Percentiles rank a stretch among this genome's conserved stretches.
Evolutionary conservation across 2,888 invertebrate genomes (phyloP).

Genomic region (Gymnocheta viridis): DNA sequence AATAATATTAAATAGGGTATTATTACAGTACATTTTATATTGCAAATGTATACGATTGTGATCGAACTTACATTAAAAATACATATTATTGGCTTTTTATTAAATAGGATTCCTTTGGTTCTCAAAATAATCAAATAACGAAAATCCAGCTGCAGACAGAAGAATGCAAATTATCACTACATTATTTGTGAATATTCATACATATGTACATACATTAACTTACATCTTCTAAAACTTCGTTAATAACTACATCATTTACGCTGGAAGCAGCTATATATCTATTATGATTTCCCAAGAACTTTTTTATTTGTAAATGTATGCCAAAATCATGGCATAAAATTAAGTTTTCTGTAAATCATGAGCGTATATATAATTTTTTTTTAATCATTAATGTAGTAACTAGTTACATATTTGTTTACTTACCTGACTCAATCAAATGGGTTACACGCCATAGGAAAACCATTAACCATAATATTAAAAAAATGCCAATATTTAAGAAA

Average conservation of each 20-base stretch:
- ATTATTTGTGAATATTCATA: neutral
- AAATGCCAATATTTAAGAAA: conserved; percentile 9
- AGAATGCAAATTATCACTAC: neutral
- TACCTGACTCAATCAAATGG: conserved; percentile 57
- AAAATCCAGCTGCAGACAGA: conserved; percentile 78
- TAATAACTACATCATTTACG: conserved; percentile 81
- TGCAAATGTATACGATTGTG: neutral
- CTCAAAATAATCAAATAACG: conserved; percentile 81
- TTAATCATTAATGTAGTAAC: neutral
- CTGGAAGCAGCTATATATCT: conserved; percentile 78
- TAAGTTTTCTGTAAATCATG: conserved; percentile 75
- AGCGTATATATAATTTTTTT: neutral
- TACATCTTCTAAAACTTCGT: conserved; percentile 82
- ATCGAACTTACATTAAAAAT: conserved; percentile 79
- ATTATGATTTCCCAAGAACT: conserved; percentile 75
- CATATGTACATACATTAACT: conserved; percentile 30
- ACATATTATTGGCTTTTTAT: conserved; percentile 79
- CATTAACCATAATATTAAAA: conserved; percentile 44
- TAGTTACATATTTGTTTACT: neutral
- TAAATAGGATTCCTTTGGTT: conserved; percentile 78
- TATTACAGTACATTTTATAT: neutral
- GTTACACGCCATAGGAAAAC: conserved; percentile 34
- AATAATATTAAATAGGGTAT: conserved; percentile 61
- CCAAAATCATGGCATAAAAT: conserved; percentile 79
- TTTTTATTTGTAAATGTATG: conserved; percentile 79